Evolutionary conservation across 2,797 vertebrate genomes (phyloP).

Genomic region (Astyanax mexicanus): DNA sequence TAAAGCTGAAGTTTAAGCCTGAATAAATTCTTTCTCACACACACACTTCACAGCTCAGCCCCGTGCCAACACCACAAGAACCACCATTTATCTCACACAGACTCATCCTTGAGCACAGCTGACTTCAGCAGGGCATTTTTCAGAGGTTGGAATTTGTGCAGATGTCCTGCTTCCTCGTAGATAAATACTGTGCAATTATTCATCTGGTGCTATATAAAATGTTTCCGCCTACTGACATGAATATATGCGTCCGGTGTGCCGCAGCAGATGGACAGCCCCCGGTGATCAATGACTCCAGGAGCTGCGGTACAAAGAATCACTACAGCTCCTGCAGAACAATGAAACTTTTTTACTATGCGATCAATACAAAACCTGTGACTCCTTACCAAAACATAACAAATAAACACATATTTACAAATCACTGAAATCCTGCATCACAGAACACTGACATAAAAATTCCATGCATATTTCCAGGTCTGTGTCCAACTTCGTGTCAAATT

Average conservation of each 20-base stretch:
- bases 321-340: neutral
- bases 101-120: neutral
- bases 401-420: no score
- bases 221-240: neutral
- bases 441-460: no score
- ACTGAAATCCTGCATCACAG: no score
- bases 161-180: neutral
- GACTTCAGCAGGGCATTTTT: neutral
- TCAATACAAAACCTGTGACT: neutral
- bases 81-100: neutral
- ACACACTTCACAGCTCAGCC: neutral
- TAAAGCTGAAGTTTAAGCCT: neutral
- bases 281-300: no score
- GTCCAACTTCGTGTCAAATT: no score
- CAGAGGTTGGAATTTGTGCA: neutral
- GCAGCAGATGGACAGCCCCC: no score
- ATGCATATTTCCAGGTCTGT: no score
- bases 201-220: neutral
- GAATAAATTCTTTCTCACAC: neutral
- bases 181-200: neutral
- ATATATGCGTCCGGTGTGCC: no score
- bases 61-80: constrained; percentile 5
- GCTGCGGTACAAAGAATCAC: no score
- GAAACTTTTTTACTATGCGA: neutral
- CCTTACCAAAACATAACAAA: no score